Base-by-base conservation (phyloP, 2,888 invertebrate genomes). In the Torymus texanus region DNA sequence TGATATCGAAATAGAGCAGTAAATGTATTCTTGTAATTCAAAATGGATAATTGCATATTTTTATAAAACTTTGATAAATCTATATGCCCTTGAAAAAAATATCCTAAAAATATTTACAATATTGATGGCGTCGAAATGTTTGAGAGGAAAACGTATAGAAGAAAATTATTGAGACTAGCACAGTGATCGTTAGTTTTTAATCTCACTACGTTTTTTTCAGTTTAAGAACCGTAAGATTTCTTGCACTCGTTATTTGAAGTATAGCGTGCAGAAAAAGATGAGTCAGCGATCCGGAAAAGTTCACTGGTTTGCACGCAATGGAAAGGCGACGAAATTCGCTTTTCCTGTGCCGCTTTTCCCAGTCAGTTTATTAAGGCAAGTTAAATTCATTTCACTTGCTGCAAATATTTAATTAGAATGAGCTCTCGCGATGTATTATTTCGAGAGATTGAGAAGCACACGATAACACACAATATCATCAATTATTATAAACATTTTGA, bases 291-390 rank as follows among this genome's bases (percentile, higher is more conserved):
- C 63, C 59, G 58, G 63, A 79, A 77, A 71, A 74, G 53, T 63
- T 13, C 16, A 65, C 58, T 61, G 13, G 53, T 56, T 67, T 73
- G 78, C 78, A 73, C 73, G 78, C 78, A 67, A 73, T 62, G 55
- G 67, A 73, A 78, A 78, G 50, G 67, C 63, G 70, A 73, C 29
- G 21, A 56, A 67, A 66, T 71, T 71, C 53, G 51, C 71, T 77
- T 76, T 68, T 68, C 75, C 65, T 65, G 59, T 59, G 77, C 71
- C 16, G 78, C 68, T 74, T 70, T 67, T 74, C 51, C 58, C 68
- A 62, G 66, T 68, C 62, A 16, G 16, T 50, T 73, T 65, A 77
- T 71, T 66, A 59, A 65, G 18, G 53, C 41, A 16, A 18, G 18
- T 24, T 68, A 56, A 55, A 63, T 68, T 76, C 3, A 75, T 58